Conservation (phyloP, 2,888 invertebrate genomes). For the Cheiracanthium punctorium region DNA sequence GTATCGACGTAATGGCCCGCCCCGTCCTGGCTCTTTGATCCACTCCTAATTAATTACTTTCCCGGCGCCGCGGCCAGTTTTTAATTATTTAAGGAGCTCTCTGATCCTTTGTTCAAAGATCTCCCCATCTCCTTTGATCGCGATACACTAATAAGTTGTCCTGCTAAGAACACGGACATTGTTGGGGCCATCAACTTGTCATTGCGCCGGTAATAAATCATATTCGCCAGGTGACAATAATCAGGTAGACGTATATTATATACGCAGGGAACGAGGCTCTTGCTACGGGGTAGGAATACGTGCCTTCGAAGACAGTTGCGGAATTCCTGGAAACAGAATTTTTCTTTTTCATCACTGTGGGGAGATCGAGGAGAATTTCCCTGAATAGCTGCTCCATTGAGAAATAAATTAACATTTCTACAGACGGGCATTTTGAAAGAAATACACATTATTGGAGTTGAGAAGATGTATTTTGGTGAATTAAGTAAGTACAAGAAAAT, state of each 20-base stretch:
- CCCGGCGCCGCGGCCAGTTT: constrained; percentile 3
- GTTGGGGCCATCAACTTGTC: constrained; percentile 15
- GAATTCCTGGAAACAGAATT: too few species aligned
- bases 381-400: too few species aligned
- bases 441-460: too few species aligned
- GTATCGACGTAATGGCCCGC: constrained; percentile 6
- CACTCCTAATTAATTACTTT: constrained; percentile 1
- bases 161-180: constrained; percentile 2
- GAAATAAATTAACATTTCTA: too few species aligned
- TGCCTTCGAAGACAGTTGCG: background rate
- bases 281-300: background rate
- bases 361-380: too few species aligned
- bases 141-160: constrained; percentile 1
- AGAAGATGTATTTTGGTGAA: too few species aligned
- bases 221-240: background rate
- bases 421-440: too few species aligned
- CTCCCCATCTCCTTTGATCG: constrained; percentile 1
- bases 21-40: constrained; percentile 6
- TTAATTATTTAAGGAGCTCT: constrained; percentile 10
- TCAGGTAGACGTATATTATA: background rate
- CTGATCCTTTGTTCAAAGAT: background rate
- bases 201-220: background rate
- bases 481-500: too few species aligned
- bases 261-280: too few species aligned
- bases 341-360: too few species aligned